Evolutionary conservation across 2,888 invertebrate genomes (phyloP).

Genomic region (Melanostoma mellinum): DNA sequence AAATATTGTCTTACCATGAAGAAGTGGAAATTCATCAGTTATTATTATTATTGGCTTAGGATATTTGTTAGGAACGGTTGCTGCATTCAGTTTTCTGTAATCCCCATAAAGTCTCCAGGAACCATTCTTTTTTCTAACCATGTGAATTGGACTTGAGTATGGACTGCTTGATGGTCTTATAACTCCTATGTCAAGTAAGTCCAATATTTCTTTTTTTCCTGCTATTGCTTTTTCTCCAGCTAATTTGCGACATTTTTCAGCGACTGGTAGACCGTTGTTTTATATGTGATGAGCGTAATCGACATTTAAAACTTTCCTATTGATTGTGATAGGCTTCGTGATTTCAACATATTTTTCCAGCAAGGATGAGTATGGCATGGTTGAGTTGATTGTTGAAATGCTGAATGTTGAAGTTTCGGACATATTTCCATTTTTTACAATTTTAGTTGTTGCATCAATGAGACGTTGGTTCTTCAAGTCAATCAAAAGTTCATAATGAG

Average conservation of each 20-base stretch:
- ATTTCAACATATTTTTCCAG: not conserved
- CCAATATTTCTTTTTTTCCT: not conserved
- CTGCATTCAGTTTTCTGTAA: slow-evolving; percentile 19
- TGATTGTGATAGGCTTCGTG: not conserved
- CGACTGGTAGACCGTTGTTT: not conserved
- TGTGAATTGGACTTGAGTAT: not conserved
- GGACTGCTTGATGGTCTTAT: not conserved
- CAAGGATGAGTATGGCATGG: not conserved
- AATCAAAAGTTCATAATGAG: not conserved
- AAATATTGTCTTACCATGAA: slow-evolving; percentile 14
- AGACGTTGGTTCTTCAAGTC: slow-evolving; percentile 1
- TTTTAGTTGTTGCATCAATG: not conserved
- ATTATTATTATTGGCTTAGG: not conserved
- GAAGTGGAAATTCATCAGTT: not conserved
- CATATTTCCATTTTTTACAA: not conserved
- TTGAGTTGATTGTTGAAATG: not conserved
- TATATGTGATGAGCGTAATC: not conserved
- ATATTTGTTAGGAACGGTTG: slow-evolving; percentile 16
- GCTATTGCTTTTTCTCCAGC: not conserved
- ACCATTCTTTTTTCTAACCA: not conserved
- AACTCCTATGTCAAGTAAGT: not conserved
- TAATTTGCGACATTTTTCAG: not conserved
- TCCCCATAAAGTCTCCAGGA: slow-evolving; percentile 11
- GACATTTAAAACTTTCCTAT: not conserved
- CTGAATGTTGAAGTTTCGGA: not conserved